phyloP scores from a whole-genome alignment of 2,113 vertebrate species.

The Platycercus adscitus region DNA sequence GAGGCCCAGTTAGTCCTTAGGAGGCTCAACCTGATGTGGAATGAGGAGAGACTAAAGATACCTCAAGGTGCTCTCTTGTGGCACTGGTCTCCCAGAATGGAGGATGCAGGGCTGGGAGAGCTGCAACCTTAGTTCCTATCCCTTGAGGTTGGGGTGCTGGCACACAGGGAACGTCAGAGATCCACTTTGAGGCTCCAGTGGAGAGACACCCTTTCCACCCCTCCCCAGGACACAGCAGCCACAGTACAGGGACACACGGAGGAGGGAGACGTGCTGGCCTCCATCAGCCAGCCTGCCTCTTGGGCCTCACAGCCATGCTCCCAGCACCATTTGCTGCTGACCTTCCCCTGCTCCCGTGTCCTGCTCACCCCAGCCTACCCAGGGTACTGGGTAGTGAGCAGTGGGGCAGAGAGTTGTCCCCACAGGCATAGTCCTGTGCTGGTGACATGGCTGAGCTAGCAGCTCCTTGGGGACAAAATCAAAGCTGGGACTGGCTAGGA shows the following conservation, averaged over 20 bases:
- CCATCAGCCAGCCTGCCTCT: not conserved
- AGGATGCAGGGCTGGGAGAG: not conserved
- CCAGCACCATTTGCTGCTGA: not conserved
- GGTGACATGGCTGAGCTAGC: not conserved
- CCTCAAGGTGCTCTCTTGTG: accelerated
- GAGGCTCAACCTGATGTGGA: not conserved
- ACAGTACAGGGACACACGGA: accelerated
- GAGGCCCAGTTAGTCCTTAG: not conserved
- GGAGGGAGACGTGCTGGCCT: not conserved
- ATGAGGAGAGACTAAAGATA: not conserved
- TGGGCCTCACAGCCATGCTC: not conserved
- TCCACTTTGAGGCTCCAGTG: not conserved
- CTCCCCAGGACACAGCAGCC: not conserved
- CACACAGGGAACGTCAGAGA: not conserved
- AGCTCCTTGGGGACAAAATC: not conserved
- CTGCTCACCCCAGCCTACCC: not conserved
- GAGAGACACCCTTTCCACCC: not conserved
- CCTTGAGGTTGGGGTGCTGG: not conserved
- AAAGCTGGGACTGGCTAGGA: not conserved
- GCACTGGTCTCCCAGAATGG: not conserved
- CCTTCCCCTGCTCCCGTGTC: not conserved
- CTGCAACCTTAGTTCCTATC: not conserved
- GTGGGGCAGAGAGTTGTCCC: not conserved
- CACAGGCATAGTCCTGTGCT: not conserved
- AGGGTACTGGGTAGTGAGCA: accelerated